These are phyloP conservation scores for Nudaria mundana DNA, from an alignment of 2,888 invertebrate genomes.

Conservation along the genomic window DNA sequence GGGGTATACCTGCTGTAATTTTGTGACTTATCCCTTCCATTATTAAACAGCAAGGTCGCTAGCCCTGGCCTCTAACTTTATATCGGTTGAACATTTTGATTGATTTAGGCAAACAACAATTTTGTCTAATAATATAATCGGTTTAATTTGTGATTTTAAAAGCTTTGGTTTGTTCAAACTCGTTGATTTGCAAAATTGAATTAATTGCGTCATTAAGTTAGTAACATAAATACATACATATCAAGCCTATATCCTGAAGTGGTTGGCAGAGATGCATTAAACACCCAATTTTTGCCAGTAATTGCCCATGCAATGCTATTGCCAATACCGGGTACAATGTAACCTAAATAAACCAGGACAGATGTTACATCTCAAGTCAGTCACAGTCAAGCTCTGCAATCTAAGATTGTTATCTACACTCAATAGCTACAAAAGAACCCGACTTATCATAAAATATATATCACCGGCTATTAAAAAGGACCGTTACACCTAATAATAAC, in stretches of 20 bases:
- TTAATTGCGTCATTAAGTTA: too few relatives aligned
- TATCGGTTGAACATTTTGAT: conserved; percentile 43
- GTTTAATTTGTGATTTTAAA: conserved; percentile 22
- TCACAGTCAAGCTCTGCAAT: too few relatives aligned
- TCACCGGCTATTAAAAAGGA: conserved; percentile 35
- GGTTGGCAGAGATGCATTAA: too few relatives aligned
- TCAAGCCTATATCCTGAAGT: too few relatives aligned
- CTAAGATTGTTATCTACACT: conserved; percentile 21
- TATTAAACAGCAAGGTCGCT: conserved; percentile 38
- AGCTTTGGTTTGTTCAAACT: too few relatives aligned
- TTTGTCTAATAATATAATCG: conserved; percentile 37
- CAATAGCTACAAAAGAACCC: conserved; percentile 25
- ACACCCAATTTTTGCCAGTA: too few relatives aligned
- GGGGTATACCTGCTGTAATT: conserved; percentile 55
- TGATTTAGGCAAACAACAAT: conserved; percentile 51
- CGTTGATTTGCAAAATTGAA: too few relatives aligned
- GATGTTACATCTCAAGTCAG: too few relatives aligned
- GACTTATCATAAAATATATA: conserved; percentile 28
- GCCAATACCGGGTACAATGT: too few relatives aligned
- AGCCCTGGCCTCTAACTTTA: conserved; percentile 33
- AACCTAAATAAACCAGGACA: too few relatives aligned
- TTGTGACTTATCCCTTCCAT: conserved; percentile 55
- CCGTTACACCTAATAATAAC: conserved; percentile 14
- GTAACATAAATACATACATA: too few relatives aligned
- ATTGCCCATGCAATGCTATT: too few relatives aligned